Percentiles rank a stretch among this genome's conserved stretches.
These are phyloP conservation scores for Rhyacophila evoluta DNA, from an alignment of 2,888 invertebrate species.

Conservation along the genomic window DNA sequence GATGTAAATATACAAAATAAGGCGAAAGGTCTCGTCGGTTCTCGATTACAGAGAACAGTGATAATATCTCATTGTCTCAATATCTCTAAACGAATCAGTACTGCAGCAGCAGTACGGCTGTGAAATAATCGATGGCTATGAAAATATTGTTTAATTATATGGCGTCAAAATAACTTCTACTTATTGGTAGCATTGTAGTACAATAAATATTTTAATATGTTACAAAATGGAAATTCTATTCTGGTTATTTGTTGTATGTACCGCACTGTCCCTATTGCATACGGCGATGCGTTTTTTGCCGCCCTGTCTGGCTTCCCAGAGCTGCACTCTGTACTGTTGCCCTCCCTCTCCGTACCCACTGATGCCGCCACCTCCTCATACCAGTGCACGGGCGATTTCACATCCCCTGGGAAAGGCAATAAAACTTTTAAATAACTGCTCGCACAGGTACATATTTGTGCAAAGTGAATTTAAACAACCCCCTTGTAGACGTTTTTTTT, in stretches of 20 bases:
- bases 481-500: background rate
- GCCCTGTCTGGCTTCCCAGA: conserved; percentile 35
- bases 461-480: conserved; percentile 11
- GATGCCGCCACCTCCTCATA: background rate
- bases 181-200: too few relatives aligned
- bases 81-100: too few relatives aligned
- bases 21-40: too few relatives aligned
- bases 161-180: too few relatives aligned
- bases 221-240: too few relatives aligned
- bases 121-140: too few relatives aligned
- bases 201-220: too few relatives aligned
- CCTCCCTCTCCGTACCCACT: background rate
- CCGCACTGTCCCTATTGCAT: conserved; percentile 32
- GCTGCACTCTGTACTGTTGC: background rate
- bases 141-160: too few relatives aligned
- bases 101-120: too few relatives aligned
- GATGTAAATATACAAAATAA: too few relatives aligned
- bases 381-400: conserved; percentile 9
- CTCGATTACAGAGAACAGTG: too few relatives aligned
- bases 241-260: background rate
- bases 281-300: conserved; percentile 46
- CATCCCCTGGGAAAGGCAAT: conserved; percentile 19
- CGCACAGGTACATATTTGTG: conserved; percentile 7
- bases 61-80: too few relatives aligned
- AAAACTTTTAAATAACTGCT: conserved; percentile 15